These are phyloP conservation scores for Hystrix cristata DNA, from an alignment of 2,113 vertebrate species.

Conservation along the genomic window DNA sequence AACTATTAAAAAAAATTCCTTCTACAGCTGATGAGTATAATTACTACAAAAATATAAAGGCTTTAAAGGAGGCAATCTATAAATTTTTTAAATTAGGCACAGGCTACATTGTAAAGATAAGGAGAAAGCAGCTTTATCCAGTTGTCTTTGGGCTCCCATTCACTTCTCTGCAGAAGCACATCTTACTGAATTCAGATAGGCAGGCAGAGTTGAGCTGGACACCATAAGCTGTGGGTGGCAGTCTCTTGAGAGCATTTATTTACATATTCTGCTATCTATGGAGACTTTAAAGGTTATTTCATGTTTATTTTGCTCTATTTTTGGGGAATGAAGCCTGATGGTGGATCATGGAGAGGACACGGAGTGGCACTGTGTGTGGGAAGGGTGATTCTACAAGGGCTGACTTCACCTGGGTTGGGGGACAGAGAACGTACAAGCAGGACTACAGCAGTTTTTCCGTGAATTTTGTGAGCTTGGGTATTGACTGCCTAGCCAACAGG, in stretches of 20 bases:
- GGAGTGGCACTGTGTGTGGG: no score
- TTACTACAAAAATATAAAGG: background rate
- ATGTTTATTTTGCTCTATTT: background rate
- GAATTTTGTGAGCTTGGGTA: background rate
- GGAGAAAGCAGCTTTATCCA: background rate
- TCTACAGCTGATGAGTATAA: background rate
- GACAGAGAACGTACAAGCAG: background rate
- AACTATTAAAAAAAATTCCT: background rate
- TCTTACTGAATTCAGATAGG: background rate
- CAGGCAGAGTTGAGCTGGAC: background rate
- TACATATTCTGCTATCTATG: background rate
- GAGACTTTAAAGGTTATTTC: background rate
- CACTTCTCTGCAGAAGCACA: background rate
- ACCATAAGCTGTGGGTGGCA: background rate
- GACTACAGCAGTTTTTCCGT: background rate
- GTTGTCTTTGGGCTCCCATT: background rate
- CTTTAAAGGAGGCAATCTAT: background rate
- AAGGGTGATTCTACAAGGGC: background rate
- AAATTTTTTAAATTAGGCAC: background rate
- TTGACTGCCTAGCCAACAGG: background rate
- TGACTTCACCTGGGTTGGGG: background rate
- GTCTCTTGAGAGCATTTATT: background rate
- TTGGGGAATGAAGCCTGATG: background rate
- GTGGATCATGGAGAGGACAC: background rate
- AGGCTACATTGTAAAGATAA: background rate